phyloP scores from a whole-genome alignment of 2,888 invertebrate species.

The Ophion slaviceki region DNA sequence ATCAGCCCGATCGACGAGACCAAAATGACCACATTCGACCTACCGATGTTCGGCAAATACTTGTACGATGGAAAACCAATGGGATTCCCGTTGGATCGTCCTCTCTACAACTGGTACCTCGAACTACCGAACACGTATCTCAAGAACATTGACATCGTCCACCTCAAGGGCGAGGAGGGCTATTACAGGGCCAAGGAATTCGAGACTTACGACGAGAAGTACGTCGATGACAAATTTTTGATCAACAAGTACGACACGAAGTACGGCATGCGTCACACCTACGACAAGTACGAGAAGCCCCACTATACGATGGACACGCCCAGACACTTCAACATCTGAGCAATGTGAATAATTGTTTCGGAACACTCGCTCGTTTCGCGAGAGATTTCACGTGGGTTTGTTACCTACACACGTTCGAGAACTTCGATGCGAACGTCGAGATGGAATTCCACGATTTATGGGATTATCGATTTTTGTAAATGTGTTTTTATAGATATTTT shows the following conservation, averaged over 20 bases:
- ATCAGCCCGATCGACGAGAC: constrained; percentile 85
- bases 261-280: constrained; percentile 49
- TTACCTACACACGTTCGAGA: constrained; percentile 38
- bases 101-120: constrained; percentile 83
- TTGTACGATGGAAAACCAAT: constrained; percentile 84
- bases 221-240: constrained; percentile 35
- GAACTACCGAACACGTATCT: constrained; percentile 86
- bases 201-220: constrained; percentile 52
- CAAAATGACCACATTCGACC: constrained; percentile 83
- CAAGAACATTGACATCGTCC: constrained; percentile 86
- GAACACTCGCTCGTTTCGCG: constrained; percentile 1
- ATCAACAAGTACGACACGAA: constrained; percentile 42
- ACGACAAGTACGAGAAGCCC: constrained; percentile 61
- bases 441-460: constrained; percentile 22
- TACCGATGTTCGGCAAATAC: constrained; percentile 83
- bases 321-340: constrained; percentile 57
- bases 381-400: constrained; percentile 27
- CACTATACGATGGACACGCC: constrained; percentile 28
- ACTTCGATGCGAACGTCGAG: constrained; percentile 17
- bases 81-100: constrained; percentile 87
- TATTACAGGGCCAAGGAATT: constrained; percentile 47
- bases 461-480: constrained; percentile 42
- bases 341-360: neutral
- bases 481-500: constrained; percentile 17
- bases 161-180: constrained; percentile 81